Evolutionary conservation across 2,113 vertebrate species (phyloP), one percentile per base, ranked within the genome.

Genomic region (Sterna hirundo): DNA sequence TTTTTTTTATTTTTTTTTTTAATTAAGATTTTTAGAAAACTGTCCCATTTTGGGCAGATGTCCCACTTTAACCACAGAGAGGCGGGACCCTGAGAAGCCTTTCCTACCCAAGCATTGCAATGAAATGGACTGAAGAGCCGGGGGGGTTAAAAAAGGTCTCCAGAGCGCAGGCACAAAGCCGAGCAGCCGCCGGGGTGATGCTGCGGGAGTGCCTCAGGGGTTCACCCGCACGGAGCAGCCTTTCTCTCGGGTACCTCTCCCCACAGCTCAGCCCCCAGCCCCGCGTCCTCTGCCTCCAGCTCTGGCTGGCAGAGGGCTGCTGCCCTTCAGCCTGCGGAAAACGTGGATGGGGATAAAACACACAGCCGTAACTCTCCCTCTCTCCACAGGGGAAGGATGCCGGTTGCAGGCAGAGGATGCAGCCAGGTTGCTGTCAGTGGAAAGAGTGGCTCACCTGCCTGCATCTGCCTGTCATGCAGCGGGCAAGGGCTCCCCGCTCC

Each of bases 341-440:
- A n/a, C 0, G 0, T 23, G 52, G n/a, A 54, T 3, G 3, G 32
- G 51, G 30, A 47, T 79, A 58, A 86, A 91, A 70, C 4, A 6
- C 4, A 3, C 27, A 58, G 46, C 32, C 1, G 0, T 69, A 86
- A 83, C 23, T 88, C 52, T 75, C 38, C 0, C 0, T 38, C 1
- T 2, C 30, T 92, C 64, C 0, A 0, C 44, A 64, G 30, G 30
- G 61, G 47, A 74, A 44, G 5, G 55, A 72, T 42, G 42, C n/a
- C 0, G 2, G 34, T 30, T 79, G 74, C 61, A 36, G 76, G 69
- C 40, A 47, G 44, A 93, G 47, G 65, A 82, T 54, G 30, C 44
- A 72, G 90, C 86, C 83, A 82, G 91, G 25, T 61, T 92, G 52
- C 86, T 92, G 86, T 94, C 92, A 95, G 83, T 42, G 54, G 61